A percentile compares a stretch with the other conserved stretches of the same genome.
Conservation (phyloP, 2,888 invertebrate genomes). For the Tipula lateralis region DNA sequence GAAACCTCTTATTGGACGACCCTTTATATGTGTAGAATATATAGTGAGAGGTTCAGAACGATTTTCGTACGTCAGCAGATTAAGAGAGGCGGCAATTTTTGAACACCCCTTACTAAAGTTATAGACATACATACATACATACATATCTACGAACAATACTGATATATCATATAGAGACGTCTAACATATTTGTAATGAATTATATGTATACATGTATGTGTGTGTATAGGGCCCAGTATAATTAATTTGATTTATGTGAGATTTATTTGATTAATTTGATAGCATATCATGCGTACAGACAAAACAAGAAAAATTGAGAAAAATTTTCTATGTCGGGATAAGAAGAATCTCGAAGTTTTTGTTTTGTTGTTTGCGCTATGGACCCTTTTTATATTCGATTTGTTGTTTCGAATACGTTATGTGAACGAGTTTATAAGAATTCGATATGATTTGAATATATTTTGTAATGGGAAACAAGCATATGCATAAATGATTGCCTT, state of each 20-base stretch:
- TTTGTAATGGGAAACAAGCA: neutral
- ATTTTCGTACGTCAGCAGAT: neutral
- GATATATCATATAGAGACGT: neutral
- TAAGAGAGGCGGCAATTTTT: neutral
- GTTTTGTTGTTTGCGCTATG: neutral
- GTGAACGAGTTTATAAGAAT: neutral
- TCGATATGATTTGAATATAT: neutral
- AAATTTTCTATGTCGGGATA: neutral
- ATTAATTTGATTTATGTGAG: constrained; percentile 19
- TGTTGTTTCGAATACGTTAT: neutral
- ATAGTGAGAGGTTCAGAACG: neutral
- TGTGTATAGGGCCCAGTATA: neutral
- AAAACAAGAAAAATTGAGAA: neutral
- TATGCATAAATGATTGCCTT: no score
- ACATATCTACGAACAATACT: neutral
- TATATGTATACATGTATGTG: neutral
- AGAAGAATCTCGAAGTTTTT: neutral
- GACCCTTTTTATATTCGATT: neutral
- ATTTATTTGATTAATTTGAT: constrained; percentile 19
- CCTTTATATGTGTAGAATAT: no score
- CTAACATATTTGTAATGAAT: neutral
- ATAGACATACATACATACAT: no score
- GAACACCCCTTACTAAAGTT: neutral
- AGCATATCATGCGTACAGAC: neutral
- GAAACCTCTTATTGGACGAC: no score